Evolutionary conservation across 1,140 invertebrate species (phyloP), one percentile per base, ranked within the genome.

Genomic region (Augochlora pura): DNA sequence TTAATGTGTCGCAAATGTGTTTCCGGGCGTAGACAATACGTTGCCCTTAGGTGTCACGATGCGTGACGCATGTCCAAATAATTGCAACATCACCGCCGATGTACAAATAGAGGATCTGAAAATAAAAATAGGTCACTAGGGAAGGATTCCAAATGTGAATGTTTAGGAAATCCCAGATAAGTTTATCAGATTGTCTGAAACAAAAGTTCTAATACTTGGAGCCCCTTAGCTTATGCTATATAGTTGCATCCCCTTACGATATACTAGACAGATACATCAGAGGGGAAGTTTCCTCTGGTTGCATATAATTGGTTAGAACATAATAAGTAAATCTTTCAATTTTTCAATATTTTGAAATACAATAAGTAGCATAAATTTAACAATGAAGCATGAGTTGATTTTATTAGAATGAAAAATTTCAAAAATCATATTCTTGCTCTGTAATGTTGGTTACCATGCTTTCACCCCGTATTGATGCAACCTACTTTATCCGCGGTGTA

Each of bases 71-170:
- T 64, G 52, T 52, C 14, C 42, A 5, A 32, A 70, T 38, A 60
- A 77, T 76, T 63, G 23, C n/a, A 23, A 63, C 39, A 21, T 2
- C 25, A 77, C 54, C 65, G 59, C n/a, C 21, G 8, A 54, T 25
- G 39, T 64, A 10, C 38, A 18, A 77, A 64, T 39, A 23, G 14
- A 12, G 23, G 14, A 67, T 25, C 32, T 46, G 64, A 25, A 57
- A 75, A 67, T 9, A 21, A 52, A 32, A 52, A 54, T 80, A n/a
- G 49, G 64, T 68, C 64, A 68, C 39, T 76, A 12, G 54, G 1
- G 38, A 27, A 23, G 32, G 14, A 38, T 4, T 3, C 46, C 5
- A 21, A 57, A 25, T 74, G 64, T 38, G 25, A 39, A 6, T 54
- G 49, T 9, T 39, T 42, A 54, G 8, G 42, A 46, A 46, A 12